These are phyloP conservation scores for Acomys russatus DNA, from an alignment of 2,797 vertebrate genomes.

Conservation along the genomic window DNA sequence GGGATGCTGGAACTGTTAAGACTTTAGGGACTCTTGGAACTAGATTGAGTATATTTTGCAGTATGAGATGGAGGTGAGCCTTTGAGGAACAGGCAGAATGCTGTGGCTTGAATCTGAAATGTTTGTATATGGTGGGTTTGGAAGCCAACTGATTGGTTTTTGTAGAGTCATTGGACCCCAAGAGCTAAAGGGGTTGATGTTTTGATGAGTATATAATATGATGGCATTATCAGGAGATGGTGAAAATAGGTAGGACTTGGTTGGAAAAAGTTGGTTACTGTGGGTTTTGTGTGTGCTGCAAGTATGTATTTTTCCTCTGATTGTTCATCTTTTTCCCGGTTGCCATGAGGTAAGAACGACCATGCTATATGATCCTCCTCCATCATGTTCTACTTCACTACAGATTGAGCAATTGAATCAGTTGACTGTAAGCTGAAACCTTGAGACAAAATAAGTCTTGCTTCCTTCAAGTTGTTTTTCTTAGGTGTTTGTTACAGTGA, in stretches of 20 bases:
- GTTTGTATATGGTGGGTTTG: background rate
- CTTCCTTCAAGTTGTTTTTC: background rate
- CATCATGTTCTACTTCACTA: background rate
- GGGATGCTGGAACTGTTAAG: background rate
- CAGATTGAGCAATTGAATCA: background rate
- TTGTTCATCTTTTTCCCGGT: background rate
- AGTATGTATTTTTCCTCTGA: background rate
- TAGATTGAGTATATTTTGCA: background rate
- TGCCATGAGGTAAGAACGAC: background rate
- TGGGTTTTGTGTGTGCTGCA: background rate
- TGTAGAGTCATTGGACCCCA: background rate
- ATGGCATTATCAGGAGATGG: background rate
- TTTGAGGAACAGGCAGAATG: background rate
- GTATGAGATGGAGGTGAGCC: background rate
- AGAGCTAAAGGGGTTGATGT: background rate
- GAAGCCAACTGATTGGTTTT: background rate
- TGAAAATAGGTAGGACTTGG: background rate
- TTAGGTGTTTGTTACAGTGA: background rate
- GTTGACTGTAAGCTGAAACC: background rate
- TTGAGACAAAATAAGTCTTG: background rate
- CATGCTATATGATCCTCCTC: background rate
- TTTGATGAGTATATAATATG: background rate
- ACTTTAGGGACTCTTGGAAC: background rate
- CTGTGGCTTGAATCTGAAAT: background rate
- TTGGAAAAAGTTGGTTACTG: background rate